These are phyloP conservation scores for Recurvirostra avosetta DNA, from an alignment of 2,113 vertebrate species.

Conservation along the genomic window DNA sequence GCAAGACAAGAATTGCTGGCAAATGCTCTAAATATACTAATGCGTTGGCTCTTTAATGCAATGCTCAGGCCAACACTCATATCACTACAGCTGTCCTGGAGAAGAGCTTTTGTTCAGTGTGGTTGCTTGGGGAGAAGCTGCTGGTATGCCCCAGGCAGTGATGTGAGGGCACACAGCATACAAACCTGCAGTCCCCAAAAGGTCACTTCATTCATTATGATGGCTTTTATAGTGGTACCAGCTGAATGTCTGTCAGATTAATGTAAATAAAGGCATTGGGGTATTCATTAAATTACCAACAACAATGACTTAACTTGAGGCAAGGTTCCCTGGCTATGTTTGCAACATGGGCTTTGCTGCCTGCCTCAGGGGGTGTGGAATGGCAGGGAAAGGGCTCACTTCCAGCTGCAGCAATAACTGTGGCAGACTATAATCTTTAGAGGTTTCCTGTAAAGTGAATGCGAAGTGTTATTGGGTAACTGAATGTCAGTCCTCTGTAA, in stretches of 20 bases:
- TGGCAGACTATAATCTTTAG: not conserved
- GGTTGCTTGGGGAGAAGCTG: not conserved
- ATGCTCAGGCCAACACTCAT: not conserved
- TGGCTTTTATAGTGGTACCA: not conserved
- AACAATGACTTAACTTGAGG: not conserved
- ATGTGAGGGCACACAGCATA: not conserved
- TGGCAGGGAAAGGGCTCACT: not conserved
- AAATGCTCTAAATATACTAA: not conserved
- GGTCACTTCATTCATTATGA: not conserved
- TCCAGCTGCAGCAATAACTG: not conserved
- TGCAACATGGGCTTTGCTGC: not conserved
- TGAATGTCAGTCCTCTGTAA: not conserved
- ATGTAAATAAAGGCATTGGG: not conserved
- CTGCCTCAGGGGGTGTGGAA: not conserved
- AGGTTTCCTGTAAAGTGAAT: not conserved
- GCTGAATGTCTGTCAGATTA: not conserved
- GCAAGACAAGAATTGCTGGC: not conserved
- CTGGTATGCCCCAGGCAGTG: not conserved
- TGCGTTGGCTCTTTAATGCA: too few species aligned
- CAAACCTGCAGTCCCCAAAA: fast-evolving
- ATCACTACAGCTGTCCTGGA: not conserved
- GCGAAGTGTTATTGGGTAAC: not conserved
- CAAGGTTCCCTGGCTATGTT: not conserved
- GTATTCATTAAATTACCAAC: not conserved
- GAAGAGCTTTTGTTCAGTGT: not conserved